Conservation (phyloP, 2,113 vertebrate species). For the Syngnathus typhle region DNA sequence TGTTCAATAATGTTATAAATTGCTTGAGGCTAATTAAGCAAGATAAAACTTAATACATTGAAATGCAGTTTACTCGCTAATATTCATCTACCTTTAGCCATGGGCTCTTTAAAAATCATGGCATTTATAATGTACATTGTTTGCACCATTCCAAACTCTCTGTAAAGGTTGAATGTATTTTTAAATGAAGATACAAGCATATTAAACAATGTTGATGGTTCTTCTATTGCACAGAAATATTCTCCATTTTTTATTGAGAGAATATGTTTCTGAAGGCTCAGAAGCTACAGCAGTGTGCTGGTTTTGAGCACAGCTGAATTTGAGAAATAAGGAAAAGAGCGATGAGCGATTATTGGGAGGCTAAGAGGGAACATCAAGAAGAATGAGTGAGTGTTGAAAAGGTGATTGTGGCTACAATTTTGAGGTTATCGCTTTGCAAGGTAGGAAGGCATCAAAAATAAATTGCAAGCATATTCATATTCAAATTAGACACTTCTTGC, state of each 20-base stretch:
- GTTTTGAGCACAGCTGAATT: slow-evolving; percentile 32
- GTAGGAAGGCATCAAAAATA: slow-evolving; percentile 48
- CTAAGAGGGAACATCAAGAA: slow-evolving; percentile 11
- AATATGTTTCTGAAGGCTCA: slow-evolving; percentile 11
- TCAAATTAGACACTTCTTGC: slow-evolving; percentile 21
- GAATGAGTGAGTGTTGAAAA: slow-evolving; percentile 33
- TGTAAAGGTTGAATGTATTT: background rate
- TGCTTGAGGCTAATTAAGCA: background rate
- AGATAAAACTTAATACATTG: background rate
- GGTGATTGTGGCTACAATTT: slow-evolving; percentile 7
- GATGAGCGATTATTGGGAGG: slow-evolving; percentile 19
- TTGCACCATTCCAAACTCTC: background rate
- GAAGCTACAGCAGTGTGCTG: slow-evolving; percentile 14
- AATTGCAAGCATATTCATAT: slow-evolving; percentile 58
- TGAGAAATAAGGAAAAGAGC: background rate
- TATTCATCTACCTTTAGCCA: background rate
- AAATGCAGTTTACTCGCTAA: background rate
- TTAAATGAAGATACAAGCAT: background rate
- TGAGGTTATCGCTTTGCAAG: slow-evolving; percentile 39
- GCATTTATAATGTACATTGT: background rate
- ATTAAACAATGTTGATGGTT: background rate
- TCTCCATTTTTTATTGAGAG: background rate
- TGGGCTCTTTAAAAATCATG: background rate
- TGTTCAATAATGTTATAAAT: background rate
- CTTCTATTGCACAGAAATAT: background rate